These are phyloP conservation scores for Conchocele bisecta DNA, from an alignment of 2,888 invertebrate genomes.

Conservation along the genomic window DNA sequence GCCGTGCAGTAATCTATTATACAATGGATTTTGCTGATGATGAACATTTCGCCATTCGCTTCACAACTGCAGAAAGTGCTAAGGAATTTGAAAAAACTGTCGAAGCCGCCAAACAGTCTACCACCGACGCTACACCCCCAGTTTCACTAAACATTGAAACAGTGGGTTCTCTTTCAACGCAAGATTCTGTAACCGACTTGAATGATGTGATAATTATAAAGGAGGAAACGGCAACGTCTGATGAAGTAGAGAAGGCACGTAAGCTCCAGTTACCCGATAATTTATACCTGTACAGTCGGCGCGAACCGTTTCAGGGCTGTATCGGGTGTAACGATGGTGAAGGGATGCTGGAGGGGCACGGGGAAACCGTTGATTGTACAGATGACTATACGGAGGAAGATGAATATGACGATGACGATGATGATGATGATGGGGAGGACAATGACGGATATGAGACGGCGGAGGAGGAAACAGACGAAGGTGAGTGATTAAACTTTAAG, in stretches of 20 bases:
- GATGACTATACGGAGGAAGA: too few species aligned
- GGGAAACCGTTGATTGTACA: too few species aligned
- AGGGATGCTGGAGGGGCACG: too few species aligned
- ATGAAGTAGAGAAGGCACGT: conserved; percentile 75
- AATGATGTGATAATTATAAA: conserved; percentile 73
- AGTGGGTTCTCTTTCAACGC: conserved; percentile 4
- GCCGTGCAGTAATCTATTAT: conserved; percentile 91
- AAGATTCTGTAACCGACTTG: too few species aligned
- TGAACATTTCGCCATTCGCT: conserved; percentile 91
- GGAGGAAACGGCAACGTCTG: conserved; percentile 71
- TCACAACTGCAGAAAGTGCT: conserved; percentile 91
- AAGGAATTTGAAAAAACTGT: conserved; percentile 89
- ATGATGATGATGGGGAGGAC: too few species aligned
- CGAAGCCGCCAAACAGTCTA: conserved; percentile 85
- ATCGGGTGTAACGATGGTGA: conserved; percentile 80
- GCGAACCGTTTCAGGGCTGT: conserved; percentile 79
- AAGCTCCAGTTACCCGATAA: conserved; percentile 76
- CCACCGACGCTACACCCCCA: neutral
- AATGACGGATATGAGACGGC: too few species aligned
- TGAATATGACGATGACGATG: too few species aligned
- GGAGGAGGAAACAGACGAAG: too few species aligned
- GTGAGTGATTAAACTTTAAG: too few species aligned
- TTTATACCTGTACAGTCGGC: conserved; percentile 79
- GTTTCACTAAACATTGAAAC: conserved; percentile 15
- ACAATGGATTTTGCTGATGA: conserved; percentile 93